Evolutionary conservation across 2,888 invertebrate species (phyloP), one percentile per base, ranked within the genome.

Genomic region (Notodonta dromedarius): DNA sequence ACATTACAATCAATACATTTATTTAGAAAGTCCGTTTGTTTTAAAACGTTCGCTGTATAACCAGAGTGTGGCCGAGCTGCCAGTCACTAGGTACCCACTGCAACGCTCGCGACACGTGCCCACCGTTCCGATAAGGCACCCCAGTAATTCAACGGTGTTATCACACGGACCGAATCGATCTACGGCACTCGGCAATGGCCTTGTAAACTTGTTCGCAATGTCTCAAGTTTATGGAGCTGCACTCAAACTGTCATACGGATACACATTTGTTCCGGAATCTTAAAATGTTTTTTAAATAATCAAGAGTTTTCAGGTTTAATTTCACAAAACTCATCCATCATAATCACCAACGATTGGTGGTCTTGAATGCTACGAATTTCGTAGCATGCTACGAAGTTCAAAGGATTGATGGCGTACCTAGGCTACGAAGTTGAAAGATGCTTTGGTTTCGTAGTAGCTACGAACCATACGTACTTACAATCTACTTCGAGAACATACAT

Each of bases 151-250:
- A 66, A 58, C 56, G 59, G 61, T 63, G 63, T 68, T 70, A 76
- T 75, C 73, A 67, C 57, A 32, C 58, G 63, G 65, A 50, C 46
- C 56, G 57, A 39, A 74, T 73, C 70, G 72, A 77, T 75, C 67
- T 57, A 66, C 61, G 76, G 64, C 67, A 71, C 66, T 54, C 54
- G 54, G 54, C 54, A 39, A 39, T 78, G 73, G 70, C 76, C 78
- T 78, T 77, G 77, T 61, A 58, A 67, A 62, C 59, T 70, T 70
- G 35, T 59, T 59, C 32, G 52, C 5, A 60, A 46, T 53, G 44
- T 44, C 57, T 24, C 46, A 57, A 57, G 57, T 57, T 48, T 35
- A 46, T 48, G 42, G 9, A 35, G 16, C 13, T 50, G 55, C 50
- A 55, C 56, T 56, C 39, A 39, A n/a, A 39, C 54, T 54, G 39